Evolutionary conservation across 2,113 vertebrate genomes (phyloP).

Genomic region (Acrocephalus kingi): DNA sequence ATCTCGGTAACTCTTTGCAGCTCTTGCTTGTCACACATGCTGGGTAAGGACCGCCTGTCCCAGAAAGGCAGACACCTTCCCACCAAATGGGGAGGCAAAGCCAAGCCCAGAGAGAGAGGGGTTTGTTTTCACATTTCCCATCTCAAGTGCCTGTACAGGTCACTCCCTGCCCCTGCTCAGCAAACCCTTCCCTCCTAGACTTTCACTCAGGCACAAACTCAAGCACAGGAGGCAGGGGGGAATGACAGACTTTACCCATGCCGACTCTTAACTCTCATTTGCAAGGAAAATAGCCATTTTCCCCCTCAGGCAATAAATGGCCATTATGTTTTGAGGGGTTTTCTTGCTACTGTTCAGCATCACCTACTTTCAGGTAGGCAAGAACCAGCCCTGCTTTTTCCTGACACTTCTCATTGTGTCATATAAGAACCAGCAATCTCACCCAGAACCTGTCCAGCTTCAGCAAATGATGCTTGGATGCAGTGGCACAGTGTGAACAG

Average conservation of each 20-base stretch:
- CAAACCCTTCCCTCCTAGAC: neutral
- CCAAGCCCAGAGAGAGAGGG: neutral
- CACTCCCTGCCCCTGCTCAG: rapidly evolving
- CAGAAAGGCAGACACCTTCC: neutral
- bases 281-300: neutral
- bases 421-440: neutral
- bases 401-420: neutral
- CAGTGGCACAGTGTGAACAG: neutral
- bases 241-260: neutral
- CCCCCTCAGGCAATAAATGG: neutral
- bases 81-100: neutral
- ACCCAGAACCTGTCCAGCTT: neutral
- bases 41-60: neutral
- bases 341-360: neutral
- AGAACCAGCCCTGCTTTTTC: neutral
- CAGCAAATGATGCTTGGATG: neutral
- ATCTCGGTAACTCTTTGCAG: neutral
- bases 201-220: neutral
- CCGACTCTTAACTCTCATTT: neutral
- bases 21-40: neutral
- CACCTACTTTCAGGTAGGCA: neutral
- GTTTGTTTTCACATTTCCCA: neutral
- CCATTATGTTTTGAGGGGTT: neutral
- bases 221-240: rapidly evolving
- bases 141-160: neutral